These are phyloP conservation scores for Lottia gigantea DNA, from an alignment of 2,888 invertebrate species.

Conservation along the genomic window DNA sequence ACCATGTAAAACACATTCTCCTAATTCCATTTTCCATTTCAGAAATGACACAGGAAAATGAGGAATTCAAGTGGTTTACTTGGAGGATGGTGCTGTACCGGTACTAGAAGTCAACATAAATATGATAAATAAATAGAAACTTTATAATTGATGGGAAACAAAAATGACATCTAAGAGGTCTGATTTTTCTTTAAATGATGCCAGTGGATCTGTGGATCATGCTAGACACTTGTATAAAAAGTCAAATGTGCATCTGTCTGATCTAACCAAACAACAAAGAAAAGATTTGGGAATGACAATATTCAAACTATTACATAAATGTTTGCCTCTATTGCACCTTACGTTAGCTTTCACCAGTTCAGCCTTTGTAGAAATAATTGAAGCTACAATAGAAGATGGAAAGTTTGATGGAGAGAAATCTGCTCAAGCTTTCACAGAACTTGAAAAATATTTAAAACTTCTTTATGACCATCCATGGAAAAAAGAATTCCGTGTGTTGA, in stretches of 20 bases:
- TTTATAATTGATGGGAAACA: too few species aligned
- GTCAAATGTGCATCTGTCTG: conserved; percentile 24
- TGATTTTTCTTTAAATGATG: not conserved
- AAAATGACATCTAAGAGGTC: not conserved
- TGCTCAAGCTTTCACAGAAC: conserved; percentile 35
- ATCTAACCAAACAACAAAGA: conserved; percentile 12
- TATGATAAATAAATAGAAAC: too few species aligned
- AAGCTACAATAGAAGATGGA: conserved; percentile 21
- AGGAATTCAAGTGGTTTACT: too few species aligned
- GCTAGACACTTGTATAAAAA: conserved; percentile 6
- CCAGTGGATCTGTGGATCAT: not conserved
- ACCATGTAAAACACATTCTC: too few species aligned
- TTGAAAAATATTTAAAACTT: conserved; percentile 41
- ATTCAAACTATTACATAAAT: conserved; percentile 23
- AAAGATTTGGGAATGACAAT: conserved; percentile 18
- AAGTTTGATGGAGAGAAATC: conserved; percentile 38
- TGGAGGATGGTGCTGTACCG: too few species aligned
- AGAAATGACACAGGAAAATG: too few species aligned
- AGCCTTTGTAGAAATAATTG: conserved; percentile 29
- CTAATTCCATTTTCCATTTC: too few species aligned
- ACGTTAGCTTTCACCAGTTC: conserved; percentile 23
- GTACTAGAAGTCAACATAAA: too few species aligned
- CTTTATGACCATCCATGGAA: conserved; percentile 46
- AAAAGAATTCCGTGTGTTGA: conserved; percentile 39
- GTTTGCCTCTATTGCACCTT: conserved; percentile 25